Percentiles rank a stretch among this genome's conserved stretches.
Evolutionary conservation across 2,888 invertebrate genomes (phyloP).

Genomic region (Bellardia pandia): DNA sequence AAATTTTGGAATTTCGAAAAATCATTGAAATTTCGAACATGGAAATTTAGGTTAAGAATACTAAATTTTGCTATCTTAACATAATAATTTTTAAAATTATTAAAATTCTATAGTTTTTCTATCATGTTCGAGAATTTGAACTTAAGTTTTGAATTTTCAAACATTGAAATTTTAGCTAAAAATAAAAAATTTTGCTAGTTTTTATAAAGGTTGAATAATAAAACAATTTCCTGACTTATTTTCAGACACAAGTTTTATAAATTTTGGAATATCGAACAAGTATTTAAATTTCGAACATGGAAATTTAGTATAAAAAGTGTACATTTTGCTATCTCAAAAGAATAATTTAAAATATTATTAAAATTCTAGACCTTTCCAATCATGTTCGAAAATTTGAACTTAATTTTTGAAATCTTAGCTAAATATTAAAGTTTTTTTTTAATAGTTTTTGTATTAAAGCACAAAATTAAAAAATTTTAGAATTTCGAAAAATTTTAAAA

Average conservation of each 20-base stretch:
- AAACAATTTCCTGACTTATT: too few species aligned
- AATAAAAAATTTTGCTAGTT: background rate
- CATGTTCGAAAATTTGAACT: constrained; percentile 1
- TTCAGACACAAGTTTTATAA: too few species aligned
- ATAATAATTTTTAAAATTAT: background rate
- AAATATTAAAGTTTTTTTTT: background rate
- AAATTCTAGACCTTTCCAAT: background rate
- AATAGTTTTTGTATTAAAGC: background rate
- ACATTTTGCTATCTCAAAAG: too few species aligned
- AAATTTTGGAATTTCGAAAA: background rate
- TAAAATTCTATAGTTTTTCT: background rate
- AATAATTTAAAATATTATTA: background rate
- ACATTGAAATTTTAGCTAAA: background rate
- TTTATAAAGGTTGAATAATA: too few species aligned
- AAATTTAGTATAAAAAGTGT: too few species aligned
- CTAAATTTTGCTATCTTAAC: background rate
- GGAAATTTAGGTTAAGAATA: background rate
- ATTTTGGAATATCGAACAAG: too few species aligned
- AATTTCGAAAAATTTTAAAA: background rate
- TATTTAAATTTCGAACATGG: too few species aligned
- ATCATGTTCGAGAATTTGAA: background rate
- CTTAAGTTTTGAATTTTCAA: background rate
- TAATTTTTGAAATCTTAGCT: background rate
- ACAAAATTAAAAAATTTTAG: background rate
- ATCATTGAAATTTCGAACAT: background rate